Conservation (phyloP, 2,797 vertebrate genomes). For the Hirundo rustica region DNA sequence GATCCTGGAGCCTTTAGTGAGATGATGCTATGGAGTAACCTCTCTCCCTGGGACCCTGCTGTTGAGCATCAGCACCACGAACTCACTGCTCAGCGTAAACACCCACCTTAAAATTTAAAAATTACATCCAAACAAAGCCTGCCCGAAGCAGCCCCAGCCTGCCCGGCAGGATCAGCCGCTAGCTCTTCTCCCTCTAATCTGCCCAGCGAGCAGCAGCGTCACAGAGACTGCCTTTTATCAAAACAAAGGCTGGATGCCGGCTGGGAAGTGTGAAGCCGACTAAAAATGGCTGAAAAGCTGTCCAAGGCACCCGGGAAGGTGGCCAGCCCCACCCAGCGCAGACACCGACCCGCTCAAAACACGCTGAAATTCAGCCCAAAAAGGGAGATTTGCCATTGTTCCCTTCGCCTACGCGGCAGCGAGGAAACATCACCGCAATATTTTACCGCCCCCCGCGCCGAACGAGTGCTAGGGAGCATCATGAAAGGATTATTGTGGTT, state of each 20-base stretch:
- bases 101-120: conserved; percentile 17
- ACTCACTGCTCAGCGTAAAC: background rate
- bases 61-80: background rate
- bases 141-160: background rate
- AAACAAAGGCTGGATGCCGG: conserved; percentile 75
- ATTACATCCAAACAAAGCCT: background rate
- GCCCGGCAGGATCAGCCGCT: background rate
- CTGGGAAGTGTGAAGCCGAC: conserved; percentile 68
- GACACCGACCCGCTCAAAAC: conserved; percentile 52
- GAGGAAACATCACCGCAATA: background rate
- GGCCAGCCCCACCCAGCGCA: conserved; percentile 78
- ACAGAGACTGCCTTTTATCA: conserved; percentile 60
- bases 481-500: background rate
- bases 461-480: background rate
- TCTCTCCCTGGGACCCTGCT: background rate
- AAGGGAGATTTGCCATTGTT: conserved; percentile 25
- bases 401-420: background rate
- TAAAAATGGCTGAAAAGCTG: conserved; percentile 83
- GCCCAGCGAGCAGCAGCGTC: conserved; percentile 41
- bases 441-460: background rate
- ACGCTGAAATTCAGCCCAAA: conserved; percentile 12
- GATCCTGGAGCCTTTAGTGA: background rate
- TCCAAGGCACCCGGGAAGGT: conserved; percentile 62
- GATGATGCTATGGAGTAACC: background rate
- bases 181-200: conserved; percentile 25